These are phyloP conservation scores for Anhinga rufa DNA, from an alignment of 2,113 vertebrate genomes.

Conservation along the genomic window DNA sequence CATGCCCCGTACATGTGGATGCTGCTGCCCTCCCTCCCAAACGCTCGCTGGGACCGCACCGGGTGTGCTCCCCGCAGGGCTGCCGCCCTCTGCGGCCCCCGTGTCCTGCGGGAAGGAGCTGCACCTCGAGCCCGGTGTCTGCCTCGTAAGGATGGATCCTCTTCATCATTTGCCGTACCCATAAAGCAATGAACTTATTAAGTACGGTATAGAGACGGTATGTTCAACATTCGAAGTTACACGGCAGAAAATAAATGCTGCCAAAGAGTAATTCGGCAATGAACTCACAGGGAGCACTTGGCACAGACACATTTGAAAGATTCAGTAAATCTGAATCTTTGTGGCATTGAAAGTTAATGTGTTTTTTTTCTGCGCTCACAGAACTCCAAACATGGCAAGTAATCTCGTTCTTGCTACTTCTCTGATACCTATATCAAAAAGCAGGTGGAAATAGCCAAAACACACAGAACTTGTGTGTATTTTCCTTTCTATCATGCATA, in stretches of 20 bases:
- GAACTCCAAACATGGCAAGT: conserved; percentile 25
- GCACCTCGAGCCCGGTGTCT: not conserved
- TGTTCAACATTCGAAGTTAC: not conserved
- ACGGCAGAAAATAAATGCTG: not conserved
- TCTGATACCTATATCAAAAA: not conserved
- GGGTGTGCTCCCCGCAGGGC: not conserved
- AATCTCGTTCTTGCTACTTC: not conserved
- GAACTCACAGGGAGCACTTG: not conserved
- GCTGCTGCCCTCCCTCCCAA: not conserved
- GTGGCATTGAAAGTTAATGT: not conserved
- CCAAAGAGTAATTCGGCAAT: not conserved
- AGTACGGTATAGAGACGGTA: fast-evolving
- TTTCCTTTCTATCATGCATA: not conserved
- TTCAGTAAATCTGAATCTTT: not conserved
- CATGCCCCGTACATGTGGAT: not conserved
- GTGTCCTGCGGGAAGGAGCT: not conserved
- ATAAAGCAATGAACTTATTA: fast-evolving
- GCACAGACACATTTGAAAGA: not conserved
- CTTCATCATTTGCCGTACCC: not conserved
- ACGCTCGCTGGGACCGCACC: fast-evolving
- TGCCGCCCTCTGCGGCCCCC: not conserved
- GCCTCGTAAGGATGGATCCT: not conserved
- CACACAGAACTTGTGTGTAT: not conserved
- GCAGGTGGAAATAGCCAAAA: not conserved
- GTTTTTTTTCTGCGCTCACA: conserved; percentile 28